phyloP scores from a whole-genome alignment of 30 jellyfish, hydroid and myxozoan genomes.

The Cassiopea xamachana region DNA sequence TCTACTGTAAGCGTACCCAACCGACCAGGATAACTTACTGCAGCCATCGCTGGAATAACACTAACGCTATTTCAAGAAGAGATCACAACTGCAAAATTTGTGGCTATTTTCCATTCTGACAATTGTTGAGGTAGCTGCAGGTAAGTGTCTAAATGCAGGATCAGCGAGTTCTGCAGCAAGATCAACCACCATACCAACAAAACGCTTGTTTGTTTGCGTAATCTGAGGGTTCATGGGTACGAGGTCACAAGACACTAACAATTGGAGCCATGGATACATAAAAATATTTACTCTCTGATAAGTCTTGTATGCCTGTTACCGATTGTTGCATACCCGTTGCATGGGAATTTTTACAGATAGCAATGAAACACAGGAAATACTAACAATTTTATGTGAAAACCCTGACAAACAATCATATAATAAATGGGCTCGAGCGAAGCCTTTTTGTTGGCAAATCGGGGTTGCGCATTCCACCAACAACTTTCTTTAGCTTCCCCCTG shows the following conservation, averaged over 20 bases:
- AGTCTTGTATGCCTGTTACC: no score
- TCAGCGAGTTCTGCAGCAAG: not conserved
- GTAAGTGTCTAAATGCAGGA: not conserved
- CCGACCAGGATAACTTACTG: constrained; percentile 16
- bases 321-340: no score
- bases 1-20: constrained; percentile 58
- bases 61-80: not conserved
- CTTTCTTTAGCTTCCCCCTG: no score
- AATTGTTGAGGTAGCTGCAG: not conserved
- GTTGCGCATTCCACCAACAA: no score
- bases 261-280: constrained; percentile 9
- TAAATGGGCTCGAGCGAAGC: no score
- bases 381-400: no score
- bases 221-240: constrained; percentile 23
- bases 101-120: not conserved
- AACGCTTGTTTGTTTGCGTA: constrained; percentile 17
- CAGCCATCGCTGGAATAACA: not conserved
- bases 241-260: not conserved
- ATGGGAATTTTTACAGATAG: no score
- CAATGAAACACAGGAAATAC: no score
- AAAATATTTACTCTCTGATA: no score
- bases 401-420: no score
- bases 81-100: not conserved
- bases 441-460: no score
- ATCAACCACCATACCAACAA: constrained; percentile 2